Evolutionary conservation across 2,797 vertebrate species (phyloP).

Genomic region (Eulemur mongoz): DNA sequence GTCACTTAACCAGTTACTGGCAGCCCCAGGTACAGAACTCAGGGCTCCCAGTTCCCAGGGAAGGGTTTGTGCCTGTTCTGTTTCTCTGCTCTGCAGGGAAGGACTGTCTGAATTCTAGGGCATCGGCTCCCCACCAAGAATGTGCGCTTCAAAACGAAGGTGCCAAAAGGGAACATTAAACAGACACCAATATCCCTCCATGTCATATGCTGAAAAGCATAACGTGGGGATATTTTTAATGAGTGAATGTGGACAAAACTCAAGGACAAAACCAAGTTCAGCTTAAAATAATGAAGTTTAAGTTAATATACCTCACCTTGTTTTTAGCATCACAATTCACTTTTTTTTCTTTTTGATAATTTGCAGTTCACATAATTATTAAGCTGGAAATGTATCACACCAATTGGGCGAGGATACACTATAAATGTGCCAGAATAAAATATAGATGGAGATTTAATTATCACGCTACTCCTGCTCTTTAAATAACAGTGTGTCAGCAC

Average conservation of each 20-base stretch:
- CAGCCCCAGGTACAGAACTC: background rate
- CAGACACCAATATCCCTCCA: background rate
- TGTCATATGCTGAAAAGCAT: background rate
- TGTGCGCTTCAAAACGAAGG: background rate
- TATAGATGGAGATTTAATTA: slow-evolving; percentile 65
- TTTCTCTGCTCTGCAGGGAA: rapidly evolving
- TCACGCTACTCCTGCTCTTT: slow-evolving; percentile 52
- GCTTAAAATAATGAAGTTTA: slow-evolving; percentile 39
- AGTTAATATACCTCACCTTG: background rate
- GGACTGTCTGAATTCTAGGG: background rate
- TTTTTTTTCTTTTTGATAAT: background rate
- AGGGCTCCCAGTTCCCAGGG: background rate
- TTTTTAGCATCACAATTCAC: background rate
- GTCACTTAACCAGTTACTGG: background rate
- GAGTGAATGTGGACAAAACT: slow-evolving; percentile 13
- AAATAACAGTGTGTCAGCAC: slow-evolving; percentile 67
- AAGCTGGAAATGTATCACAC: background rate
- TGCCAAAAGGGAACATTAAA: slow-evolving; percentile 2
- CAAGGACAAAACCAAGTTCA: slow-evolving; percentile 9
- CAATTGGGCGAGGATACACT: slow-evolving; percentile 22
- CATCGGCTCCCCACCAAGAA: background rate
- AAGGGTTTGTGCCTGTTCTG: background rate
- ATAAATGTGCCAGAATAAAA: slow-evolving; percentile 60
- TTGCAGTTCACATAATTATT: slow-evolving; percentile 44
- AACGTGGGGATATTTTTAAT: slow-evolving; percentile 22